Evolutionary conservation across 2,888 invertebrate genomes (phyloP), one percentile per base, ranked within the genome.

Genomic region (Neelides folsomi): DNA sequence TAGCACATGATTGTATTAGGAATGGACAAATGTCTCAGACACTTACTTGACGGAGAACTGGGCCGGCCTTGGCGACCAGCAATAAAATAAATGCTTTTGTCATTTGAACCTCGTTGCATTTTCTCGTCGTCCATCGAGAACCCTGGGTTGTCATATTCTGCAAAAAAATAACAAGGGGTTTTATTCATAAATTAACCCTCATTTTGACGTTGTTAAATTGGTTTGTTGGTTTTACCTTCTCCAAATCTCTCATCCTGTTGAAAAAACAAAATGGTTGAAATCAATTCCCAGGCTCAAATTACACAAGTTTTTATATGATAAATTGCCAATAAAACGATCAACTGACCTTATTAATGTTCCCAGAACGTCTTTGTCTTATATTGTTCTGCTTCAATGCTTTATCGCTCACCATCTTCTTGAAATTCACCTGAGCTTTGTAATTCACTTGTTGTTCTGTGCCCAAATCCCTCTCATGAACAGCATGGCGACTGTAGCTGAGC

Each of bases 381-480:
- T 86, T 86, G 70, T 81, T 80, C 66, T 82, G 80, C 55, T 72
- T 72, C 69, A 86, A 83, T 68, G 84, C 84, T 66, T 84, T 80
- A 69, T 88, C 87, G 58, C 86, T 88, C 51, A 89, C 83, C 71
- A 90, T 77, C 44, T 87, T 78, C 51, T 89, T 77, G 69, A 88
- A 87, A 69, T 89, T 89, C 80, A 86, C 84, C 71, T 88, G 88
- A 72, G 86, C 84, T 71, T 83, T 83, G 72, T 90, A 88, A 76
- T 86, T 88, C 56, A 81, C 79, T 68, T 86, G 86, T 6, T 53
- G 52, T 20, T 64, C 64, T 38, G 84, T 87, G 53, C 85, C 82
- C 60, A 89, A 76, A 73, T 90, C 89, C 54, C 83, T 77, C 70
- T 90, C 89, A 70, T 88, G 84, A 48, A 90, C 88, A 38, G 89